These are phyloP conservation scores for Adineta ricciae DNA, from an alignment of 2,888 invertebrate genomes.

Conservation along the genomic window DNA sequence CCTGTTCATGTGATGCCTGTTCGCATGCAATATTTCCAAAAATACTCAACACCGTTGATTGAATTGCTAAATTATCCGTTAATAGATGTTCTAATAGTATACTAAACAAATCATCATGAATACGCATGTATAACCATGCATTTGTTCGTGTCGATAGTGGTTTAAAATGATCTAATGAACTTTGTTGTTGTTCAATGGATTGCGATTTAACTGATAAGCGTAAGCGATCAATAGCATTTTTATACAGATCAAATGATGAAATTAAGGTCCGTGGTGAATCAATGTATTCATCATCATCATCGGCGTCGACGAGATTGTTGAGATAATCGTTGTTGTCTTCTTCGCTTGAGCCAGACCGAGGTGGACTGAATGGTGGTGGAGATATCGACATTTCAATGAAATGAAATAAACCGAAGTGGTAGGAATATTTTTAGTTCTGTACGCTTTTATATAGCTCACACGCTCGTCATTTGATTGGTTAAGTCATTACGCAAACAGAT, in stretches of 20 bases:
- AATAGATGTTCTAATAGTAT: not conserved
- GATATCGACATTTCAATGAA: not conserved
- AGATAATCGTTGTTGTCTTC: not conserved
- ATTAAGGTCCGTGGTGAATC: not conserved
- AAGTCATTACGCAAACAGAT: no score
- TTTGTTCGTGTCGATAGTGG: not conserved
- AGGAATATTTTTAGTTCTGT: no score
- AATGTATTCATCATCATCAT: not conserved
- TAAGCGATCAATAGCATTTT: slow-evolving; percentile 2
- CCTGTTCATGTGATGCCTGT: slow-evolving; percentile 16
- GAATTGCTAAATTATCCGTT: not conserved
- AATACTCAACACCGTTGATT: not conserved
- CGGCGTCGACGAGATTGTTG: not conserved
- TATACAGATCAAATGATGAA: slow-evolving; percentile 16
- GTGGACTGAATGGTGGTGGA: not conserved
- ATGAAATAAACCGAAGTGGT: no score
- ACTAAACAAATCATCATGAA: not conserved
- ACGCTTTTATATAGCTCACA: no score
- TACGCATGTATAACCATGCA: not conserved
- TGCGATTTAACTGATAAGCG: not conserved
- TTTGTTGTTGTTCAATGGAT: not conserved
- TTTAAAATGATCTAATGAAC: not conserved
- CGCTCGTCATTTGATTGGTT: no score
- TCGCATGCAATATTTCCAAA: slow-evolving; percentile 2
- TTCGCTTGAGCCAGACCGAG: not conserved